Conservation (phyloP, 2,888 invertebrate species). For the Acleris emargana region DNA sequence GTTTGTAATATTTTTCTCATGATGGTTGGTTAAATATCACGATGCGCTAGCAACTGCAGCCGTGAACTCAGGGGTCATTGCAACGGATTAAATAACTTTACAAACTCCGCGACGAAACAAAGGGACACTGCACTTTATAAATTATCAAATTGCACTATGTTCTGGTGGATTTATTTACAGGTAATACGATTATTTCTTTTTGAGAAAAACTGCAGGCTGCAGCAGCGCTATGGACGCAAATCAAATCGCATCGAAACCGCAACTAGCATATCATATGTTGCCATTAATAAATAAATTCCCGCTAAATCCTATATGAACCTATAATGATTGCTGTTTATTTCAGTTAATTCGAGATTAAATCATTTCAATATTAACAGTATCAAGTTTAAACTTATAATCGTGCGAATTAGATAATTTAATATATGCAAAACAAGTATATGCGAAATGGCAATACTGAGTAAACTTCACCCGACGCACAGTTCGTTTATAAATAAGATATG, state of each 20-base stretch:
- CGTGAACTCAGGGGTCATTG: slow-evolving; percentile 72
- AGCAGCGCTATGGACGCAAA: slow-evolving; percentile 68
- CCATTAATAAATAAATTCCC: slow-evolving; percentile 34
- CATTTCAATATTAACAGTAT: too few species aligned
- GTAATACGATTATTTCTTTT: slow-evolving; percentile 17
- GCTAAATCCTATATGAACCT: neutral
- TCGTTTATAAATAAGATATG: neutral
- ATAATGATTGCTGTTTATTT: too few species aligned
- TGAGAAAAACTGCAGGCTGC: slow-evolving; percentile 49
- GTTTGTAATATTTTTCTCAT: slow-evolving; percentile 65
- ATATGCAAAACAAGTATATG: neutral
- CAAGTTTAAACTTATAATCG: neutral
- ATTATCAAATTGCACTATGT: slow-evolving; percentile 22
- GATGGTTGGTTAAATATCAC: slow-evolving; percentile 71
- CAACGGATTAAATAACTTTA: slow-evolving; percentile 54
- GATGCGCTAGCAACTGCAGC: slow-evolving; percentile 68
- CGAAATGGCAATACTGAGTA: neutral
- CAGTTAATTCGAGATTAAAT: too few species aligned
- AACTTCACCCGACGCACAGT: neutral
- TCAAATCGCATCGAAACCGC: slow-evolving; percentile 60
- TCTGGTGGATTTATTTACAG: slow-evolving; percentile 6
- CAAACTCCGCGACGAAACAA: slow-evolving; percentile 38
- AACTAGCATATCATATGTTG: slow-evolving; percentile 52
- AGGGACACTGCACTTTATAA: slow-evolving; percentile 43
- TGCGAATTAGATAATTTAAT: neutral